Base-by-base conservation (phyloP, 92 coral and sea anemone genomes). In the Palythoa caribaeorum region DNA sequence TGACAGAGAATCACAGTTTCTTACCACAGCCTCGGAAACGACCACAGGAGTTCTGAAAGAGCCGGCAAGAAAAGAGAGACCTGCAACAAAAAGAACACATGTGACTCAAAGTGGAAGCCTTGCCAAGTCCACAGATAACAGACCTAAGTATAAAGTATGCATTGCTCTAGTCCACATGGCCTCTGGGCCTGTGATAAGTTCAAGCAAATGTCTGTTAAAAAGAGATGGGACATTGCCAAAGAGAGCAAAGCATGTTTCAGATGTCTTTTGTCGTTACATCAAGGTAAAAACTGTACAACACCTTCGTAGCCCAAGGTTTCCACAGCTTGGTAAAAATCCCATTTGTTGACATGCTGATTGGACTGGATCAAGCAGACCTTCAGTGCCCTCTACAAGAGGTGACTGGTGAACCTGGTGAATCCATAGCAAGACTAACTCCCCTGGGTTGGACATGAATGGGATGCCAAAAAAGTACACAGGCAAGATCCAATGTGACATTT, bases 371-470 rank as follows among this genome's bases (percentile, higher is more conserved):
- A n/a, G n/a, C n/a, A n/a, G n/a, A n/a, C n/a, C n/a, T n/a, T n/a
- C n/a, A n/a, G n/a, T n/a, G 71, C 59, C 83, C 93, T 17, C 19
- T 90, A 28, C 60, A 69, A 71, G 92, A 90, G 73, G 20, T 76
- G 59, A 76, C 83, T 68, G 91, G 93, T 55, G 17, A 77, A 38
- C 88, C 87, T 7, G 88, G 92, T 60, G 92, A 91, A 75, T 92
- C 87, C 14, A 74, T 90, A 5, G 94, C 92, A 10, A 73, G 95
- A 44, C 84, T 93, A 14, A 88, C 90, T 11, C 92, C 89, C 15
- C 74, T 84, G 10, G 90, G 92, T 59, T 90, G 92, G 95, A 93
- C 93, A 9, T 92, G 91, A 39, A 76, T 77, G 59, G 90, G 94
- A 50, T 72, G 71, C 19, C 84, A 89, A 8, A 75, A 81, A 17